These are phyloP conservation scores for Temnothorax longispinosus DNA, from an alignment of 1,140 invertebrate genomes.

Conservation along the genomic window DNA sequence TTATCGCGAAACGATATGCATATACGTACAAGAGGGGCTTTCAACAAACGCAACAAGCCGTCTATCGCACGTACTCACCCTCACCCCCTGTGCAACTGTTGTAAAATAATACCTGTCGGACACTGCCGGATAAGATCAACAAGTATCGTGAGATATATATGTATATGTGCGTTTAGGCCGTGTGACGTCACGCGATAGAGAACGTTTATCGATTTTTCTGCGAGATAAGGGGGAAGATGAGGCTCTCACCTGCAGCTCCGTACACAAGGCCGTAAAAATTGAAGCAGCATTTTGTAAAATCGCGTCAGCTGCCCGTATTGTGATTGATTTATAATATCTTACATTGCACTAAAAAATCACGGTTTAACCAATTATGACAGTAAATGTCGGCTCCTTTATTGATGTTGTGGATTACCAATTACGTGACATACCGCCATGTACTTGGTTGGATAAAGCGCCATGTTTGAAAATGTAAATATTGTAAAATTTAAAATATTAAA, in stretches of 20 bases:
- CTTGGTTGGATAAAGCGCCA: too few relatives aligned
- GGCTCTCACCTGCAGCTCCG: not conserved
- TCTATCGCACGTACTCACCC: conserved; percentile 18
- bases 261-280: not conserved
- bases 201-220: conserved; percentile 27
- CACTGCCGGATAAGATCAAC: not conserved
- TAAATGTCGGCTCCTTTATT: too few relatives aligned
- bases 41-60: not conserved
- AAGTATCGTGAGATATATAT: not conserved
- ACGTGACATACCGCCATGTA: too few relatives aligned
- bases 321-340: too few relatives aligned
- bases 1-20: not conserved
- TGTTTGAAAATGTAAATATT: too few relatives aligned
- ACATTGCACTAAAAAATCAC: too few relatives aligned
- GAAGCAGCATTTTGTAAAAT: too few relatives aligned
- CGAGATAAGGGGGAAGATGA: not conserved
- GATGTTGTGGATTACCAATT: too few relatives aligned
- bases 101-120: not conserved
- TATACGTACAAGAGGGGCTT: not conserved
- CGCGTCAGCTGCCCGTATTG: too few relatives aligned
- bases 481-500: too few relatives aligned
- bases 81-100: not conserved
- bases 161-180: not conserved
- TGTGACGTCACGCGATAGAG: not conserved
- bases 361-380: too few relatives aligned